Percentiles rank a stretch among this genome's conserved stretches.
Conservation (phyloP, 2,888 invertebrate genomes). For the Calameuta filiformis region DNA sequence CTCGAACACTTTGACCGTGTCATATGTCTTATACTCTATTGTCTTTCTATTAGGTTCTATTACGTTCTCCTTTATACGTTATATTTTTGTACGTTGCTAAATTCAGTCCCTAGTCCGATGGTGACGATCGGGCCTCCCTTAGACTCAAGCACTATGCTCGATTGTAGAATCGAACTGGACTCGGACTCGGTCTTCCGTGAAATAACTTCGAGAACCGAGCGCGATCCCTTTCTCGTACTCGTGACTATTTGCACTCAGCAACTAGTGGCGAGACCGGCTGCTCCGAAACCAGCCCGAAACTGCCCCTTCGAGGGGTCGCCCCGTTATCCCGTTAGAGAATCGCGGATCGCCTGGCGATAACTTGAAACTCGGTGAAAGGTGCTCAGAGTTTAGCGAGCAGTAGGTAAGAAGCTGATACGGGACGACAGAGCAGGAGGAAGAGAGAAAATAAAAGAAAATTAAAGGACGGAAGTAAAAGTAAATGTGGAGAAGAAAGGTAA, state of each 20-base stretch:
- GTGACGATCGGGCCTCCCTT: not conserved
- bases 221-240: conserved; percentile 35
- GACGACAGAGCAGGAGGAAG: not conserved
- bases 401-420: not conserved
- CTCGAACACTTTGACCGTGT: not conserved
- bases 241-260: conserved; percentile 58
- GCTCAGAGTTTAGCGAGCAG: not conserved
- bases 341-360: not conserved
- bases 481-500: not conserved
- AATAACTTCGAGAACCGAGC: conserved; percentile 51
- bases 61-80: no score
- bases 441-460: not conserved
- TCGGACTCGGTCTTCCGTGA: conserved; percentile 53
- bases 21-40: not conserved
- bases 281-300: conserved; percentile 37
- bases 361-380: not conserved
- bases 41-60: no score
- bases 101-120: not conserved
- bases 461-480: not conserved
- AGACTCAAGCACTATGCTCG: not conserved
- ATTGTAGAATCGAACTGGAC: conserved; percentile 5
- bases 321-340: not conserved
- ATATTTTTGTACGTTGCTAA: no score
- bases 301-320: not conserved
- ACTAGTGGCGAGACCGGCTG: conserved; percentile 55